Conservation (phyloP, 1,140 invertebrate genomes). For the Mya arenaria region DNA sequence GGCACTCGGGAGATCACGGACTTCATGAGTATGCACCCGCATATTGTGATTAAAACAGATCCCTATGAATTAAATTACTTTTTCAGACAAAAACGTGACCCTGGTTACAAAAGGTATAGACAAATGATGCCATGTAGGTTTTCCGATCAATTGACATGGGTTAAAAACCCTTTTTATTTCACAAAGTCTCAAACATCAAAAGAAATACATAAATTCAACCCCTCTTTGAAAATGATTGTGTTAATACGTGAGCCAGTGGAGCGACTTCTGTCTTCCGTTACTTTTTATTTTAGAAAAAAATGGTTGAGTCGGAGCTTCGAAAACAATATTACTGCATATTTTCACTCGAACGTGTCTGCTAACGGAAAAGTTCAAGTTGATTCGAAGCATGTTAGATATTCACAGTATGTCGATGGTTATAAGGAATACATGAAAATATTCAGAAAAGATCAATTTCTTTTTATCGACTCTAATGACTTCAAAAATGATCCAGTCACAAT, state of each 20-base stretch:
- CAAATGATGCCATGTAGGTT: conserved; percentile 5
- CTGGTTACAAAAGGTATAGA: background rate
- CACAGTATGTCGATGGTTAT: too few species aligned
- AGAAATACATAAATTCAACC: conserved; percentile 5
- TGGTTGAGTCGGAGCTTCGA: too few species aligned
- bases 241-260: background rate
- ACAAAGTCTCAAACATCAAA: background rate
- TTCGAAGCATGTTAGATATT: too few species aligned
- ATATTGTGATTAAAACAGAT: background rate
- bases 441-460: too few species aligned
- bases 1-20: conserved; percentile 13
- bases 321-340: too few species aligned
- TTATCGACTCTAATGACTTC: too few species aligned
- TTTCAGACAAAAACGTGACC: too few species aligned
- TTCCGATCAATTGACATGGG: background rate
- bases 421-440: too few species aligned
- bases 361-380: too few species aligned
- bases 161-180: conserved; percentile 4
- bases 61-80: conserved; percentile 15
- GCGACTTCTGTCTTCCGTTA: background rate
- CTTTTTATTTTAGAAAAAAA: too few species aligned
- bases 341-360: too few species aligned
- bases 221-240: background rate
- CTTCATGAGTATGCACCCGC: conserved; percentile 13
- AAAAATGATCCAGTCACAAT: too few species aligned